Base-by-base conservation (phyloP, 1,140 invertebrate species). In the Drosophila nasuta region DNA sequence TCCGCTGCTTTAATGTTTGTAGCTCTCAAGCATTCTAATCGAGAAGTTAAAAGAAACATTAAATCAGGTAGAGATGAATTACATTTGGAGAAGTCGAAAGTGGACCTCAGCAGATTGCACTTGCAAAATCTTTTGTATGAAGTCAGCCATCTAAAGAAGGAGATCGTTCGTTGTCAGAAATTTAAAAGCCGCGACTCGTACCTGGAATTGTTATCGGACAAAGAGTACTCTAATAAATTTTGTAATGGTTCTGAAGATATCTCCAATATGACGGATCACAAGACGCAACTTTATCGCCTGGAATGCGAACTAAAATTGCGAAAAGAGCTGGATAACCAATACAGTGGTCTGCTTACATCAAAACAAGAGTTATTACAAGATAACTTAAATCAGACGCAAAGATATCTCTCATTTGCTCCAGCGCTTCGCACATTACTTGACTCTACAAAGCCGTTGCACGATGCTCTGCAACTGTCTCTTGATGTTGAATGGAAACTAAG, bases 101-200 rank as follows among this genome's bases (percentile, higher is more conserved):
- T 98, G 0, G 98, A 99, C 83, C 96, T 96, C 67, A 96, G 96
- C 79, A 97, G 98, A 93, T 93, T 99, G 17, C 96, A 97, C 79
- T 94, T 98, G 62, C 98, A 99, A 93, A 99, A 99, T 93, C 93
- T 99, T n/a, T 92, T 98, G 0, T 99, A 99, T 93, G 98, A 99
- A 94, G 96, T 97, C 8, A 96, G 97, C 91, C 97, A 99, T 94
- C 93, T 99, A 1, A 96, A 98, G 74, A 97, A 97, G 82, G 98
- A 99, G 95, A 97, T 98, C 10, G 95, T 96, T 1, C 98, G 98
- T 91, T 99, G 98, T 93, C 93, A 98, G 28, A 97, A 98, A 91
- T 99, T 98, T 91, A 98, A 97, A 92, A 98, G 98, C 6, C 97
- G 97, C 93, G 97, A 99, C 95, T 97, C 98, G 93, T 96, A 96